phyloP scores from a whole-genome alignment of 2,888 invertebrate genomes.

The Beris chalybata region DNA sequence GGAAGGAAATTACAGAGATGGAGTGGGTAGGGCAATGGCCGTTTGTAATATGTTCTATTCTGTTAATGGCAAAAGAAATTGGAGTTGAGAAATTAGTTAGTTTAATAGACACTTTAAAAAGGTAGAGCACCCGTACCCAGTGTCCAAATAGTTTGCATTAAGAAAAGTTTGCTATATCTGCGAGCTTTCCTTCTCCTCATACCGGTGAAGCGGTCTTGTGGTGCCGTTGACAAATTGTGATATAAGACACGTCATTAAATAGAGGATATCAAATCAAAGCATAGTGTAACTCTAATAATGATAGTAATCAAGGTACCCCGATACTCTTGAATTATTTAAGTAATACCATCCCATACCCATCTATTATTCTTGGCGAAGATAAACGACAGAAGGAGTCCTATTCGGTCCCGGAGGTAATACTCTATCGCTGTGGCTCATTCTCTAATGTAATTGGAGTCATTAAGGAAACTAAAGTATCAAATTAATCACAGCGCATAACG shows the following conservation, averaged over 20 bases:
- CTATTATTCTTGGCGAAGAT: conserved; percentile 31
- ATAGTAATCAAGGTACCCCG: conserved; percentile 18
- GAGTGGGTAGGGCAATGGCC: neutral
- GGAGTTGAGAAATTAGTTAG: conserved; percentile 26
- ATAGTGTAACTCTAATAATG: conserved; percentile 16
- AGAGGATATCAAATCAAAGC: conserved; percentile 12
- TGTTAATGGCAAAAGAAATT: conserved; percentile 22
- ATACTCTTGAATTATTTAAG: conserved; percentile 25
- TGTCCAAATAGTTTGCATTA: neutral
- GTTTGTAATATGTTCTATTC: neutral
- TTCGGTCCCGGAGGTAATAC: conserved; percentile 21
- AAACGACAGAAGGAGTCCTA: conserved; percentile 26
- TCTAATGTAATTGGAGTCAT: conserved; percentile 33
- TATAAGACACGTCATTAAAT: conserved; percentile 19
- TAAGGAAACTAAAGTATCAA: conserved; percentile 34
- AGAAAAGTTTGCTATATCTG: neutral
- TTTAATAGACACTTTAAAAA: conserved; percentile 13
- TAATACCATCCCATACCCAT: conserved; percentile 21
- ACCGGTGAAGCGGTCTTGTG: neutral
- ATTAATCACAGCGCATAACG: conserved; percentile 38
- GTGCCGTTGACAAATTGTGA: conserved; percentile 15
- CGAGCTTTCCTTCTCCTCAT: neutral
- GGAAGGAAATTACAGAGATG: too few relatives aligned
- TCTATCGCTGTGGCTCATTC: conserved; percentile 14
- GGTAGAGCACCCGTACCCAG: neutral